phyloP scores from a whole-genome alignment of 2,888 invertebrate species.

The Drosophila rubida region DNA sequence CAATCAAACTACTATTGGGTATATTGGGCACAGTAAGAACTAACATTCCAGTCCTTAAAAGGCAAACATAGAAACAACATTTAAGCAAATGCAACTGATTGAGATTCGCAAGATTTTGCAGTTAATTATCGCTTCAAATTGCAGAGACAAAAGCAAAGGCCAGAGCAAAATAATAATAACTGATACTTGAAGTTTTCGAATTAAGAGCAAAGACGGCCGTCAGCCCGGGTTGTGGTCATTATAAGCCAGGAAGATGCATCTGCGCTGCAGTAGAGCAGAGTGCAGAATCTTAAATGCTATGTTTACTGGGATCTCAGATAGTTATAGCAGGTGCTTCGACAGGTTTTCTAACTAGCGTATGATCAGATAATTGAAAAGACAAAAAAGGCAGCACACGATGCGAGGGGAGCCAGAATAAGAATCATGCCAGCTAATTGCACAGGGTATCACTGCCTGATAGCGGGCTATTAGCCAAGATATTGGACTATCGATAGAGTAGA shows the following conservation, averaged over 20 bases:
- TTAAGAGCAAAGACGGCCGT: not conserved
- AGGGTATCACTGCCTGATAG: not conserved
- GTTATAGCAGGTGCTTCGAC: not conserved
- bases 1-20: constrained; percentile 1
- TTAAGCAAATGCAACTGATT: not conserved
- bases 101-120: too few relatives aligned
- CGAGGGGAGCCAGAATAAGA: not conserved
- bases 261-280: not conserved
- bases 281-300: not conserved
- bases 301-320: constrained; percentile 1
- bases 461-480: not conserved
- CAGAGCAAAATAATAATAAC: not conserved
- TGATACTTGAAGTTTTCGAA: not conserved
- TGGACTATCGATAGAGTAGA: not conserved
- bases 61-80: not conserved
- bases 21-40: constrained; percentile 27
- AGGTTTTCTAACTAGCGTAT: not conserved
- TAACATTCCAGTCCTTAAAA: not conserved
- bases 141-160: not conserved
- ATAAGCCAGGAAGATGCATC: not conserved
- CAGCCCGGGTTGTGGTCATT: not conserved
- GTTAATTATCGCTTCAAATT: not conserved
- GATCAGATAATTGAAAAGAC: constrained; percentile 3
- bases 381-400: not conserved
- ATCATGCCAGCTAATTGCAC: not conserved